phyloP scores from a whole-genome alignment of 2,888 invertebrate genomes.

The Ophion slaviceki region DNA sequence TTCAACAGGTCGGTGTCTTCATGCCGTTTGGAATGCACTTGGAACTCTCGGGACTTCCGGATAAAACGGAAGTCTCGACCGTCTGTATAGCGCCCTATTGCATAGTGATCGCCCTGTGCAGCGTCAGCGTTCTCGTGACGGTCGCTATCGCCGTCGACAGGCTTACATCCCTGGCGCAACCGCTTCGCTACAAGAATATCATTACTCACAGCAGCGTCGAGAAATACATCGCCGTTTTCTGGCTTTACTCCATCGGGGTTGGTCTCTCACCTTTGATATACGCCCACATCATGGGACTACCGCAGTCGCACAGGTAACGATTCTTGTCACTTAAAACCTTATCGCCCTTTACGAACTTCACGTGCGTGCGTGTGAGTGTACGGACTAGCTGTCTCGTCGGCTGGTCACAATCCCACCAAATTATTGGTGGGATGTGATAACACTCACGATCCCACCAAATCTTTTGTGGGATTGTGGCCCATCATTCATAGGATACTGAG shows the following conservation, averaged over 20 bases:
- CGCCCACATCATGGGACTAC: constrained; percentile 80
- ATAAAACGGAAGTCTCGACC: constrained; percentile 81
- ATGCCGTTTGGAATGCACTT: constrained; percentile 86
- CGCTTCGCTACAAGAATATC: constrained; percentile 87
- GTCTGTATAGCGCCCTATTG: constrained; percentile 86
- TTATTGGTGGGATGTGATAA: no score
- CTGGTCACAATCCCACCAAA: no score
- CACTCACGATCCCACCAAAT: no score
- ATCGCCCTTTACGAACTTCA: no score
- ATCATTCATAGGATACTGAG: no score
- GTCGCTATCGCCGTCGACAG: constrained; percentile 87
- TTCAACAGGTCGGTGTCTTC: constrained; percentile 84
- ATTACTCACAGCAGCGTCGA: constrained; percentile 87
- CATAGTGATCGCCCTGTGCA: constrained; percentile 85
- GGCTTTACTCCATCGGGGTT: constrained; percentile 86
- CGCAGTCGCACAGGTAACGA: constrained; percentile 75
- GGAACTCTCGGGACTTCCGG: constrained; percentile 84
- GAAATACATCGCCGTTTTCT: constrained; percentile 85
- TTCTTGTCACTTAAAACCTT: neutral
- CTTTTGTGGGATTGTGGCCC: no score
- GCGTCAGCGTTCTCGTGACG: constrained; percentile 86
- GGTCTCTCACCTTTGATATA: constrained; percentile 86
- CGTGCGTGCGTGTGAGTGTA: no score
- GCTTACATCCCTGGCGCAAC: constrained; percentile 86
- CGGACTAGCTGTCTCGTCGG: no score